A percentile compares a stretch with the other conserved stretches of the same genome.
phyloP scores from a whole-genome alignment of 2,797 vertebrate genomes.

The Trematomus bernacchii region DNA sequence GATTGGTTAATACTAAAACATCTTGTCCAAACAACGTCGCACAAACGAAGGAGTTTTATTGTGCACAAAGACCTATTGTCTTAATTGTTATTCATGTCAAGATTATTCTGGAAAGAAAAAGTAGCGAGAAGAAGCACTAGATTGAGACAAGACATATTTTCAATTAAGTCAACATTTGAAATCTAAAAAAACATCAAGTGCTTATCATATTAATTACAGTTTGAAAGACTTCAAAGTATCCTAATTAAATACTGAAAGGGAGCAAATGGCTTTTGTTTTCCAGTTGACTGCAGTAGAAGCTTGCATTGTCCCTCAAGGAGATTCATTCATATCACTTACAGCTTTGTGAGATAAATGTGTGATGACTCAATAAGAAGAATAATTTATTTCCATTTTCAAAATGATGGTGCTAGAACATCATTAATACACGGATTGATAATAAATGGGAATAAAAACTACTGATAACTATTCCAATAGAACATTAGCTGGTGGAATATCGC shows the following conservation, averaged over 20 bases:
- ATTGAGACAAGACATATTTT: not conserved
- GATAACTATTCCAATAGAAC: constrained; percentile 44
- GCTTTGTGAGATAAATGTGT: constrained; percentile 46
- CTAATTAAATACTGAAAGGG: constrained; percentile 28
- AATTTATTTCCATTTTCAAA: constrained; percentile 57
- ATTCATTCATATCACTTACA: constrained; percentile 33
- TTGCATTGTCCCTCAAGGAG: constrained; percentile 12
- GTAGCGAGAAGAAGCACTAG: not conserved
- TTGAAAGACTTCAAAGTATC: constrained; percentile 20
- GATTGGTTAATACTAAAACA: not conserved
- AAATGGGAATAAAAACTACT: constrained; percentile 38
- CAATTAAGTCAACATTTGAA: not conserved
- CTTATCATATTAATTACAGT: not conserved
- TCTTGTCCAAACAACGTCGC: not conserved
- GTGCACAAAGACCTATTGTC: too few relatives aligned
- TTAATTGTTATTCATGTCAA: not conserved
- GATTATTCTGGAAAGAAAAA: not conserved
- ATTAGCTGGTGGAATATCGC: constrained; percentile 59
- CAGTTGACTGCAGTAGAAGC: constrained; percentile 28
- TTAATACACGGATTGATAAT: constrained; percentile 37
- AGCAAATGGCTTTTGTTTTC: constrained; percentile 44
- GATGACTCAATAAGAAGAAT: constrained; percentile 54
- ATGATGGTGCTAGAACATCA: constrained; percentile 25
- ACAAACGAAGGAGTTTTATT: too few relatives aligned
- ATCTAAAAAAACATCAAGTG: not conserved